phyloP scores from a whole-genome alignment of 2,888 invertebrate species.

The Melitaea athalia region DNA sequence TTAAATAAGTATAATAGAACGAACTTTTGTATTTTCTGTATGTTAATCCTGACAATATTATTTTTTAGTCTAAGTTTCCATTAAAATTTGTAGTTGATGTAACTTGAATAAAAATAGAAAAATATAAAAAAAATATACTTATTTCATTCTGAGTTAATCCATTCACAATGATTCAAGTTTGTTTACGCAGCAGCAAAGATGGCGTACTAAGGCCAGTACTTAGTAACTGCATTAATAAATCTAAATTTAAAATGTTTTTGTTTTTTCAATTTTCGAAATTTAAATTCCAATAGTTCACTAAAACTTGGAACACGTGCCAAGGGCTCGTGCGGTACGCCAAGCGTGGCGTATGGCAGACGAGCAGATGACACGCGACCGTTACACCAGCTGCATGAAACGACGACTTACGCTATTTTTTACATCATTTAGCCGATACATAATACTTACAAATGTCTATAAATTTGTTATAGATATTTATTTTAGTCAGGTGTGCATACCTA shows the following conservation, averaged over 20 bases:
- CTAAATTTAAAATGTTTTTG: not conserved
- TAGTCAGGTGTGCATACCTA: constrained; percentile 27
- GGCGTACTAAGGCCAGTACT: too few relatives aligned
- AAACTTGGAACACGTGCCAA: constrained; percentile 32
- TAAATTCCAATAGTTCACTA: constrained; percentile 16
- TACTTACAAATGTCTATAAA: not conserved
- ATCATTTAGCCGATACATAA: constrained; percentile 28
- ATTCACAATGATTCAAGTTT: too few relatives aligned
- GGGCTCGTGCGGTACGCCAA: constrained; percentile 67
- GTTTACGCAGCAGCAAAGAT: not conserved
- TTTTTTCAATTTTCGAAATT: constrained; percentile 20
- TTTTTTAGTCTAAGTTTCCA: too few relatives aligned
- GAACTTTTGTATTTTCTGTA: too few relatives aligned
- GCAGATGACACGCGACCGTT: constrained; percentile 82
- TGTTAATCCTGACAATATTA: too few relatives aligned
- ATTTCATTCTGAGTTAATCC: too few relatives aligned
- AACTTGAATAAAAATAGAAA: too few relatives aligned
- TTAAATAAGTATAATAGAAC: too few relatives aligned
- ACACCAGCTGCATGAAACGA: constrained; percentile 71
- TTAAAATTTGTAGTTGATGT: too few relatives aligned
- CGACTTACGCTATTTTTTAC: constrained; percentile 26
- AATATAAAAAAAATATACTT: too few relatives aligned
- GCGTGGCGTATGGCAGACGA: constrained; percentile 74
- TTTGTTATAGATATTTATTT: constrained; percentile 11
- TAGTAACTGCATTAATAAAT: not conserved